Conservation (phyloP, 2,888 invertebrate genomes). For the Nomada fucata region DNA sequence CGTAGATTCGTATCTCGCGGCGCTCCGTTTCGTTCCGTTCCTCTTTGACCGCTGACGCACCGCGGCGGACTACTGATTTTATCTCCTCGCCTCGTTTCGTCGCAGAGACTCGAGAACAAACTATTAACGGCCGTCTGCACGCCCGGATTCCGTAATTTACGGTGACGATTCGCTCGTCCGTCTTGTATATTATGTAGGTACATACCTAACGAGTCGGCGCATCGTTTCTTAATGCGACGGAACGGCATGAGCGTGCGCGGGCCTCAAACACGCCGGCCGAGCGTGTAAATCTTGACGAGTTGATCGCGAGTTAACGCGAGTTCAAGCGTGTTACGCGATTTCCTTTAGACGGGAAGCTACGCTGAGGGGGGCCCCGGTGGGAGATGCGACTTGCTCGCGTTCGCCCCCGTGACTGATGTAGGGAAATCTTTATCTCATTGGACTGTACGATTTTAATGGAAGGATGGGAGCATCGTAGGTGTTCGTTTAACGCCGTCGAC, state of each 20-base stretch:
- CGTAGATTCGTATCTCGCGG: slow-evolving; percentile 60
- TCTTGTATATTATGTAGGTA: slow-evolving; percentile 1
- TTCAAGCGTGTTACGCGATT: slow-evolving; percentile 20
- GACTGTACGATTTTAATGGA: neutral
- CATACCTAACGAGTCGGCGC: slow-evolving; percentile 36
- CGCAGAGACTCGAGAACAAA: slow-evolving; percentile 62
- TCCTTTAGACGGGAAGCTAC: neutral
- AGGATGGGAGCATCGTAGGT: too few relatives aligned
- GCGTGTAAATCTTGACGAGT: slow-evolving; percentile 28
- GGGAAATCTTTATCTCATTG: neutral
- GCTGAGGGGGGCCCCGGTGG: neutral
- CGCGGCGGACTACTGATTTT: slow-evolving; percentile 65
- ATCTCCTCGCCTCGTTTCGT: slow-evolving; percentile 61
- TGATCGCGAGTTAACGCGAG: neutral
- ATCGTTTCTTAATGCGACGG: slow-evolving; percentile 39
- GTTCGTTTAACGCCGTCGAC: too few relatives aligned
- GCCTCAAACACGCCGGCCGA: neutral
- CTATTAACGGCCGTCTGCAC: slow-evolving; percentile 66
- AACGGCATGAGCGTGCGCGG: slow-evolving; percentile 26
- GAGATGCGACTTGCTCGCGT: neutral
- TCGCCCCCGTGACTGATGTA: neutral
- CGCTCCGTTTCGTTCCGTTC: slow-evolving; percentile 44
- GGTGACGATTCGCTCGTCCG: slow-evolving; percentile 59
- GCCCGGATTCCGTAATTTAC: slow-evolving; percentile 69
- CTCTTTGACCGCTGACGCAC: slow-evolving; percentile 61